A percentile compares a stretch with the other conserved stretches of the same genome.
These are phyloP conservation scores for Tribolium freemani DNA, from an alignment of 2,888 invertebrate species.

Conservation along the genomic window DNA sequence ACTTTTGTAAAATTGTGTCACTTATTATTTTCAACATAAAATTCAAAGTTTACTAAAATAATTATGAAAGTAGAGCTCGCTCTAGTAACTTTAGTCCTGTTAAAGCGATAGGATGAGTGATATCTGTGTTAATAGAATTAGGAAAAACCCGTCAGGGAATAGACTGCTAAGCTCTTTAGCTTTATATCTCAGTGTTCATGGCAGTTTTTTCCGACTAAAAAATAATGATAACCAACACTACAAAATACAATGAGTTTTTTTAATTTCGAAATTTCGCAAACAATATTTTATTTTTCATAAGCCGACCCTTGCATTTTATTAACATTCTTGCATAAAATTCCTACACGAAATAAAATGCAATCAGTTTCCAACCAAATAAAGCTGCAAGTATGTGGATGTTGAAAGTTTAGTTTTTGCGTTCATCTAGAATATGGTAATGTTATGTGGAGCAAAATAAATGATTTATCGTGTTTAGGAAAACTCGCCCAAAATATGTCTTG, in stretches of 20 bases:
- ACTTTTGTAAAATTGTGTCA: too few species aligned
- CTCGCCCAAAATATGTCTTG: constrained; percentile 16
- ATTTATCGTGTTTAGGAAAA: neutral
- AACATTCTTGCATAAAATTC: neutral
- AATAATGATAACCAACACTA: neutral
- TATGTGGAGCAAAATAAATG: neutral
- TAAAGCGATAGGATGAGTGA: neutral
- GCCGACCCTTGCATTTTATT: neutral
- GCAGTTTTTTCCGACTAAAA: neutral
- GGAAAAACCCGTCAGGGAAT: neutral
- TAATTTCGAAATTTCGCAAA: neutral
- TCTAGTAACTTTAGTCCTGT: neutral
- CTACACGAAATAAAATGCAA: neutral
- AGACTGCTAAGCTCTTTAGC: neutral
- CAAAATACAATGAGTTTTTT: neutral
- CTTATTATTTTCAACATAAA: neutral
- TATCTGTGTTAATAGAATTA: neutral
- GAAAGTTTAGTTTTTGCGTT: neutral
- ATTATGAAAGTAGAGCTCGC: neutral
- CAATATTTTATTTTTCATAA: neutral
- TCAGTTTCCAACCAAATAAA: neutral
- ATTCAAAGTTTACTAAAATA: neutral
- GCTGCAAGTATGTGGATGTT: neutral
- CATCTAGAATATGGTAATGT: neutral
- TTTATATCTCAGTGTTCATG: neutral